Base-by-base conservation (phyloP, 2,797 vertebrate species). In the Bovichtus variegatus region DNA sequence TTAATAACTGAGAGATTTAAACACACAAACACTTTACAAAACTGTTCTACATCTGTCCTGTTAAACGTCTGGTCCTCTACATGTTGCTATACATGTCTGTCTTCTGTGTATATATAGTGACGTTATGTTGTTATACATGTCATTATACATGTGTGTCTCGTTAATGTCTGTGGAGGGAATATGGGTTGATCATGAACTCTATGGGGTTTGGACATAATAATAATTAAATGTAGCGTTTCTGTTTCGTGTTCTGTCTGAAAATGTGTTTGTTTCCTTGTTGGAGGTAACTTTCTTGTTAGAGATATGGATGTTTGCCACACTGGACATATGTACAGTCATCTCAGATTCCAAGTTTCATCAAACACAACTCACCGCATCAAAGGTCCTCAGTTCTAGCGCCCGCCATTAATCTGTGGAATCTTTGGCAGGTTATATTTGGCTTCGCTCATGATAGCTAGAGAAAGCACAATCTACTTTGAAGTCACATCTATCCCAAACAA, bases 71-170 rank as follows among this genome's bases (percentile, higher is more conserved):
- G 59, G 81, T 80, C 74, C 76, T 91, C 84, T 94, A 67, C 70
- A 78, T 36, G 87, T 93, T 84, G 88, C 85, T 91, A 68, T 92
- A 88, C 49, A 76, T 91, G 91, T 93, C 46, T 91, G 89, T 92
- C 83, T 81, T 16, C 53, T 83, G 83, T 83, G 83, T 89, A 21
- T 67, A 47, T 71, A 81, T 67, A 66, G 78, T 88, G 68, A 83
- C n/a, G 34, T 87, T 47, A 38, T 86, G 91, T 93, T 85, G 83
- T 81, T 92, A 83, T 92, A 84, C 65, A 71, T 93, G 92, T 92
- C 80, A 78, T 88, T 94, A 78, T 90, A 89, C 53, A 44, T 85
- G 87, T 93, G 63, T 90, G 85, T 92, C 87, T 83, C n/a, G 74
- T 91, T 65, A 44, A 31, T 43, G 76, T 90, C 82, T 79, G 63